Base-by-base conservation (phyloP, 2,113 vertebrate species). In the Dipodomys ordii region DNA sequence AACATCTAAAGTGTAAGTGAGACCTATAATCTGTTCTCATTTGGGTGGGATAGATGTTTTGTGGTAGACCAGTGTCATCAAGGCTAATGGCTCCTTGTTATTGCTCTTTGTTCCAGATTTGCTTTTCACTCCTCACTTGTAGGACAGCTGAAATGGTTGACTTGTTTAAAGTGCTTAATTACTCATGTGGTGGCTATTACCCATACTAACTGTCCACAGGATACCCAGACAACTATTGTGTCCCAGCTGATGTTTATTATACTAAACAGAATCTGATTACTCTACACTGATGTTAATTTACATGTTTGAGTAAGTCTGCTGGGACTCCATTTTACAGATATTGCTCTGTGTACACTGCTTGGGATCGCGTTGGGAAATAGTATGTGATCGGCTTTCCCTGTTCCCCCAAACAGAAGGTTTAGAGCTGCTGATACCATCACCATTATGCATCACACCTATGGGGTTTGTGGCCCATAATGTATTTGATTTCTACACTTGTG, bases 211-310 rank as follows among this genome's bases (percentile, higher is more conserved):
- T 96, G 96, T 72, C 96, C 97, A 46, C 97, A 94, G 94, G 95
- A 95, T 96, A 94, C 94, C 90, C 84, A 96, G 95, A 95, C 95
- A 94, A 82, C 96, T 96, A 97, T 97, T 79, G 35, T 96, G 91
- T 97, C 97, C 97, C 97, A 95, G 97, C 93, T 98, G 97, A 98
- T 97, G 97, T 96, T 97, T 97, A 97, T 57, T 98, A 96, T 97
- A 97, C 97, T 98, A 98, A 98, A 98, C 98, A 97, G 98, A 93
- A 97, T 97, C 95, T 97, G 98, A 98, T 98, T 98, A 98, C 96
- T 88, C 74, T 94, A 94, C 94, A 95, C 97, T 98, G 97, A 83
- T 97, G 97, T 98, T 98, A 97, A 98, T 98, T 98, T 98, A 98
- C 98, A 98, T 98, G 97, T 98, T 98, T 97, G 97, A 97, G 96